Evolutionary conservation across 2,888 invertebrate genomes (phyloP), one percentile per base, ranked within the genome.

Genomic region (Balanococcus diminutus): DNA sequence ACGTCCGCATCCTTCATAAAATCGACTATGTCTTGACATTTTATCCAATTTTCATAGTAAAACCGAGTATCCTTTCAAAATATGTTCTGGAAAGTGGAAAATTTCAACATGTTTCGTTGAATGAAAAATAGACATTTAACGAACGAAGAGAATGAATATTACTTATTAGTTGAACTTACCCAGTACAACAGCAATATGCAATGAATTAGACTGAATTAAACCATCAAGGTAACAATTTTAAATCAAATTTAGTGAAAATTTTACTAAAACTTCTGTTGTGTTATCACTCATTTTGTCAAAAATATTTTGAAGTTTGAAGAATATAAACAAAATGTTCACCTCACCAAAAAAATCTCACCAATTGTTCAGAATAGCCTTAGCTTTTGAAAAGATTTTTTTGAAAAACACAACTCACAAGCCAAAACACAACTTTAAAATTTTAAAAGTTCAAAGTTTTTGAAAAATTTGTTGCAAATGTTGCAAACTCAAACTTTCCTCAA

Each of bases 1-100:
- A 82, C 93, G 92, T 11, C 92, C 93, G 88, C 93, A 93, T 3
- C 93, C 93, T 88, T 93, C 93, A 88, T 91, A 92, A 22, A 85
- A 85, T 0, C 79, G 51, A 36, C 22, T 56, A 22, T 22, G 79
- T 22, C 79, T 28, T 6, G 72, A 51, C 86, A 86, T 86, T 1
- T 79, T 36, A 16, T 14, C 11, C 16, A 14, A 28, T 28, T 67
- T 67, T 67, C 67, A 67, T 67, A 3, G 14, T 28, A 28, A 28
- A 8, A 11, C 8, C 3, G 56, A 56, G 5, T 3, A 56, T 3
- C 2, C n/a, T n/a, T n/a, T n/a, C n/a, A n/a, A n/a, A 5, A 28
- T 28, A n/a, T 56, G 14, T 1, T 61, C 25, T 28, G 16, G 67
- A 28, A 61, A 61, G 5, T 36, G 5, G 16, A 61, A 8, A 61